phyloP scores from a whole-genome alignment of 1,140 invertebrate genomes.

The Heliconius hermathena region DNA sequence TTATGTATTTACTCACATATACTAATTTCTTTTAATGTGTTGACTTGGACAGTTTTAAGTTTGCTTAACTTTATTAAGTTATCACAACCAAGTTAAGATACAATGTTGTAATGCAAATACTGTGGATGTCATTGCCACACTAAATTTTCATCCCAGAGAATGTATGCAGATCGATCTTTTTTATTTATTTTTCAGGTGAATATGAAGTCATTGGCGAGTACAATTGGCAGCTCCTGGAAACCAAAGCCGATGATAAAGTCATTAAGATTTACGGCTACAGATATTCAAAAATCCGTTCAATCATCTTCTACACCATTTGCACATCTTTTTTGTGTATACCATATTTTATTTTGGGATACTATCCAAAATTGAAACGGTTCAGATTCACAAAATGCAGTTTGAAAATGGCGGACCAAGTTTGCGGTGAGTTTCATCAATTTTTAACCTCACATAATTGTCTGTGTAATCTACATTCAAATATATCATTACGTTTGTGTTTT shows the following conservation, averaged over 20 bases:
- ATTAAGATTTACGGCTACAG: slow-evolving; percentile 79
- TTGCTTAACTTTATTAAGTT: not conserved
- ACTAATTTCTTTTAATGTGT: not conserved
- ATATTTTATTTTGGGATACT: slow-evolving; percentile 79
- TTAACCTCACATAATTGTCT: not conserved
- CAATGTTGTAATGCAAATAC: slow-evolving; percentile 14
- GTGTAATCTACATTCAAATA: not conserved
- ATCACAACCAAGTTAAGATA: not conserved
- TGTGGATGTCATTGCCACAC: slow-evolving; percentile 30
- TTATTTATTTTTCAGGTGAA: slow-evolving; percentile 73
- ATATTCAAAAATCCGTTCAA: slow-evolving; percentile 66
- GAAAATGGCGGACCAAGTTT: slow-evolving; percentile 77
- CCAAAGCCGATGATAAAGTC: slow-evolving; percentile 71
- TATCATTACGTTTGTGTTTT: not conserved
- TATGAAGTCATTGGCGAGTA: slow-evolving; percentile 81
- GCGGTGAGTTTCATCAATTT: slow-evolving; percentile 66
- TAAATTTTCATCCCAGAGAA: slow-evolving; percentile 44
- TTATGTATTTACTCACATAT: not conserved
- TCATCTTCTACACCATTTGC: slow-evolving; percentile 76
- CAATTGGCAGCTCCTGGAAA: slow-evolving; percentile 79
- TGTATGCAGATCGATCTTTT: slow-evolving; percentile 34
- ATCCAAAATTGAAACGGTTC: slow-evolving; percentile 75
- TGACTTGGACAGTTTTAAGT: not conserved
- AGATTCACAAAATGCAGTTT: slow-evolving; percentile 81
- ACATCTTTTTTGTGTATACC: slow-evolving; percentile 78